Evolutionary conservation across 2,888 invertebrate genomes (phyloP), one percentile per base, ranked within the genome.

Genomic region (Acrobasis suavella): DNA sequence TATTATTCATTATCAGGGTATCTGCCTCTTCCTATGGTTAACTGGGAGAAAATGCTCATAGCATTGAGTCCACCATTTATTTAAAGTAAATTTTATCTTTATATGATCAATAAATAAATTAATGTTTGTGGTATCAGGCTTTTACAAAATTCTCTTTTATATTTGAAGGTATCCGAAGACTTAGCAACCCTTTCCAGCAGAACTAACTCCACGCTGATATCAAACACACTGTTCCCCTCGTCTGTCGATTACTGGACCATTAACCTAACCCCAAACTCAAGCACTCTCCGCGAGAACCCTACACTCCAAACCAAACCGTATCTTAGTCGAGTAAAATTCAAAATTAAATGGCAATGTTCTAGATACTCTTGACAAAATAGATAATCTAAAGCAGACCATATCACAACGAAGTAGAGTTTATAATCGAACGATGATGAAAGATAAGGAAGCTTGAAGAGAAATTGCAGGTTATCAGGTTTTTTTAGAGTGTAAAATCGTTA

Each of bases 201-300:
- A 52, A 49, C 63, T 71, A 69, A 68, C 64, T 69, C 68, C 60
- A 54, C 66, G 39, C 64, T 67, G 68, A 85, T 85, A 87, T 89
- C 89, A 88, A 85, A 86, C 80, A 72, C 89, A 80, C 78, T 32
- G 70, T 67, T 65, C 70, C 82, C 83, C 83, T 71, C 77, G 76
- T 74, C 78, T 77, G 83, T 81, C 87, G 86, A 87, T 88, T 85
- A 88, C 83, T 83, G 76, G 82, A 82, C 87, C 88, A 88, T 89
- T 89, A 86, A 85, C 83, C 82, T 82, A 79, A 76, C 80, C 78
- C 78, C 72, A 66, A 74, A 64, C 66, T 70, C 69, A 69, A 77
- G 73, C 67, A 70, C 75, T 68, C 79, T 80, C 71, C 70, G 75
- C 69, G 61, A 46, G 69, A 69, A 74, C 73, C 70, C 72, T 66